Evolutionary conservation across 2,888 invertebrate genomes (phyloP), one percentile per base, ranked within the genome.

Genomic region (Nemapogon koenigi): DNA sequence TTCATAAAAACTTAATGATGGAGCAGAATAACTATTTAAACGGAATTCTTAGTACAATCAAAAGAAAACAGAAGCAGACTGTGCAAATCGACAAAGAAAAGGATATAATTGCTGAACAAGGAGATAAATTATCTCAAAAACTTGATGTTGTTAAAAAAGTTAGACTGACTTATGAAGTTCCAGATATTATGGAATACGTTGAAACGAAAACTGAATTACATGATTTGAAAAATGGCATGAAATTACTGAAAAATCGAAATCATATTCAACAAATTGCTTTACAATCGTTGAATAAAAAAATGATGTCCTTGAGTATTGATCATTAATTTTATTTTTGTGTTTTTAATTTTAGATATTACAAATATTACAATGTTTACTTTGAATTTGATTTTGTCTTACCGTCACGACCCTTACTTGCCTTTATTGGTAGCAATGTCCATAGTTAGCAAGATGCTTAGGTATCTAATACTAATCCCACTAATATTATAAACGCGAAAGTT

Each of bases 111-210:
- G 51, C 62, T 26, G 42, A 39, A 0, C 80, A 83, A 49, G 67
- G 78, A 0, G 61, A 72, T 1, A 52, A 50, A 19, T 58, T 76
- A 1, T 53, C 56, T 19, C 51, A 54, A 3, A 72, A 67, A 41
- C 49, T 81, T 2, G 51, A 65, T 0, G 62, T 63, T 1, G 65
- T 81, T 0, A 64, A 57, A 25, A 61, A 63, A 41, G 54, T 82
- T 0, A 57, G 68, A 36, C 48, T 55, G 4, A 64, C 67, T 1
- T 83, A 79, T 41, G 64, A 71, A 48, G 80, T 82, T 0, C 85
- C 85, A 0, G 80, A 82, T 40, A 56, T 84, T 2, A 69, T 84
- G 67, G 83, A 84, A 1, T 85, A 84, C 25, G 80, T 85, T 0
- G 56, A 59, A 22, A 60, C 81, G 0, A 83, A 83, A 47, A 64